These are phyloP conservation scores for Circaetus cinerascens DNA, from an alignment of 2,113 vertebrate species.

Conservation along the genomic window DNA sequence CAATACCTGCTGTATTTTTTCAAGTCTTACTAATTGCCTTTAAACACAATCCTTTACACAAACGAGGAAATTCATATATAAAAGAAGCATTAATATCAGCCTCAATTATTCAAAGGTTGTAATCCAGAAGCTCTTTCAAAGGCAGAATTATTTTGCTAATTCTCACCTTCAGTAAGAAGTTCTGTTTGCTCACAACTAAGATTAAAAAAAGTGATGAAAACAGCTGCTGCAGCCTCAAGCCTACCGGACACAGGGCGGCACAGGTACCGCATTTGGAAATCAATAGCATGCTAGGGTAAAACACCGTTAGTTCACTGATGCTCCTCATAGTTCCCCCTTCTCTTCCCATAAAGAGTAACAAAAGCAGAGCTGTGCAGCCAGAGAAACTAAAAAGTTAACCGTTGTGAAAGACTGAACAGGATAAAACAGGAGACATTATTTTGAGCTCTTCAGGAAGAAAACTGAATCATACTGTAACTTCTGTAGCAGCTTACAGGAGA, in stretches of 20 bases:
- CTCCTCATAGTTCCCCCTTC: not conserved
- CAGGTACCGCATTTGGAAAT: not conserved
- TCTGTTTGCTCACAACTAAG: not conserved
- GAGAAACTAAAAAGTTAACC: not conserved
- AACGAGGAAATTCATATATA: not conserved
- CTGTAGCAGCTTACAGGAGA: not conserved
- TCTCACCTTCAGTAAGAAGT: not conserved
- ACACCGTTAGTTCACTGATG: rapidly evolving
- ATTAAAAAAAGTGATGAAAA: not conserved
- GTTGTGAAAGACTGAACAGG: not conserved
- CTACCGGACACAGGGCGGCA: not conserved
- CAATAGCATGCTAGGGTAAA: not conserved
- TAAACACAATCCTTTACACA: not conserved
- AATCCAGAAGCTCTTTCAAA: not conserved
- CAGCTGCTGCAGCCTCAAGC: not conserved
- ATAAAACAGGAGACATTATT: not conserved
- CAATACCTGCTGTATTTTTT: not conserved
- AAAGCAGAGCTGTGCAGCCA: not conserved
- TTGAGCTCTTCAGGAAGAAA: conserved; percentile 21
- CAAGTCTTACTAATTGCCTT: not conserved
- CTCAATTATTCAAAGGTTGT: not conserved
- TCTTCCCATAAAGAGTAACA: not conserved
- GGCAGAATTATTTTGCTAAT: not conserved
- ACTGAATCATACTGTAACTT: conserved; percentile 14
- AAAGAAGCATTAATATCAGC: not conserved